A percentile compares a stretch with the other conserved stretches of the same genome.
phyloP scores from a whole-genome alignment of 2,888 invertebrate genomes.

The Alloscopus bannaensis region DNA sequence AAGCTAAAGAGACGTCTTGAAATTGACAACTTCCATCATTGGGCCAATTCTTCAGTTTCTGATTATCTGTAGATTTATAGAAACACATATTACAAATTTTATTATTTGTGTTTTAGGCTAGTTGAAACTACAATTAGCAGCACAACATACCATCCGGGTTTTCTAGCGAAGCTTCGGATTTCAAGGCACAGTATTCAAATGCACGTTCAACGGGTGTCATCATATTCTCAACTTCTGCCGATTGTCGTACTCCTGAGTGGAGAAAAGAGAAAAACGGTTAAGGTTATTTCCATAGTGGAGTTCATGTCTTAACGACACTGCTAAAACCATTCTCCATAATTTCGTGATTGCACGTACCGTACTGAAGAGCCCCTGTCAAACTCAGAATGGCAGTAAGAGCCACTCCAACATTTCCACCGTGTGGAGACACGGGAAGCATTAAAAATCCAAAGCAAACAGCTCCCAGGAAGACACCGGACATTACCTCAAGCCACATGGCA shows the following conservation, averaged over 20 bases:
- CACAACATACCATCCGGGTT: constrained; percentile 16
- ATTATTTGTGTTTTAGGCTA: not conserved
- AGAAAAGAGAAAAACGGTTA: not conserved
- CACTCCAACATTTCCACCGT: constrained; percentile 28
- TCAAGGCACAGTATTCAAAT: constrained; percentile 67
- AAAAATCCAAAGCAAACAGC: constrained; percentile 41
- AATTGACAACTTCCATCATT: constrained; percentile 73
- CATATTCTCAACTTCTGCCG: constrained; percentile 69
- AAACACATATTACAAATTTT: not conserved
- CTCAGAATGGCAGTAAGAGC: not conserved
- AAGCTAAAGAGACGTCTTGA: constrained; percentile 74
- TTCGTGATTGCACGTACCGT: not conserved
- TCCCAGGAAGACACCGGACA: constrained; percentile 14
- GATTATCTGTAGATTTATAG: constrained; percentile 61
- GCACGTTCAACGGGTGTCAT: constrained; percentile 70
- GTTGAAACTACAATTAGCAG: not conserved
- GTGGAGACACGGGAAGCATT: constrained; percentile 20
- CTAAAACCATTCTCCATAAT: not conserved
- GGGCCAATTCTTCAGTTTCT: constrained; percentile 76
- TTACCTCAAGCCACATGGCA: constrained; percentile 43
- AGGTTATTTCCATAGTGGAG: not conserved
- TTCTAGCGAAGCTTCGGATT: constrained; percentile 66
- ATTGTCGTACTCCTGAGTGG: constrained; percentile 50
- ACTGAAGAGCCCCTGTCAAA: not conserved
- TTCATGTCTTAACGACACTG: not conserved